Percentiles rank a stretch among this genome's conserved stretches.
These are phyloP conservation scores for Limanda limanda DNA, from an alignment of 2,113 vertebrate genomes.

Conservation along the genomic window DNA sequence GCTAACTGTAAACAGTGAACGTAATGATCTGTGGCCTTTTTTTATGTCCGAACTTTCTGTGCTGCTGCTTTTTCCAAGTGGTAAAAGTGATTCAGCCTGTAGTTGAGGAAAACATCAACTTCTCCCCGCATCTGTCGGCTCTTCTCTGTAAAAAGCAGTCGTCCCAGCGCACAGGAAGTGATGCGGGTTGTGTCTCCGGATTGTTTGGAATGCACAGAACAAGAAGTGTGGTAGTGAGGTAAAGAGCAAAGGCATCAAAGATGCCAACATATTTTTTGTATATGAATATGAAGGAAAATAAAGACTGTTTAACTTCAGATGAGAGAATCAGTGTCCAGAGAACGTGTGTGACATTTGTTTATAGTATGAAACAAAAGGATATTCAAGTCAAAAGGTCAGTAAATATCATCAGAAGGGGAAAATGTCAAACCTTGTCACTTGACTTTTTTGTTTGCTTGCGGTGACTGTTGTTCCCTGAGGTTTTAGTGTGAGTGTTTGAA, in stretches of 20 bases:
- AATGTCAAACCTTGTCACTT: slow-evolving; percentile 2
- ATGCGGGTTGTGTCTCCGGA: slow-evolving; percentile 5
- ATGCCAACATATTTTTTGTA: neutral
- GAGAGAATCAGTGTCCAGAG: neutral
- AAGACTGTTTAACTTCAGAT: neutral
- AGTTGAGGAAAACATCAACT: slow-evolving; percentile 12
- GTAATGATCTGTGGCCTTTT: slow-evolving; percentile 22
- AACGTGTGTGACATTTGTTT: neutral
- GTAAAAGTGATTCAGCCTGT: slow-evolving; percentile 3
- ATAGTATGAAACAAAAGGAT: slow-evolving; percentile 20
- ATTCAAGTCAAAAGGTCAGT: slow-evolving; percentile 38
- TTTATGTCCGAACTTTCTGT: slow-evolving; percentile 12
- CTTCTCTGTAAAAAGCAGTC: slow-evolving; percentile 24
- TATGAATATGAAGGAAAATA: neutral
- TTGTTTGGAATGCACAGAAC: slow-evolving; percentile 16
- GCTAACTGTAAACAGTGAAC: slow-evolving; percentile 17
- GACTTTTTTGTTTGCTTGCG: neutral
- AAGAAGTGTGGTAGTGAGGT: neutral
- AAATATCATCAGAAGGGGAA: slow-evolving; percentile 22
- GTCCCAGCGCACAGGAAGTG: slow-evolving; percentile 12
- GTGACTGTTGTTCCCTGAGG: neutral
- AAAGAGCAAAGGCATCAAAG: neutral
- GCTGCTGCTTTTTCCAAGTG: neutral
- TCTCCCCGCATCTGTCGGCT: slow-evolving; percentile 30
- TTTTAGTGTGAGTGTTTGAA: slow-evolving; percentile 5